Evolutionary conservation across 2,113 vertebrate species (phyloP), one percentile per base, ranked within the genome.

Genomic region (Rhinogobius similis): DNA sequence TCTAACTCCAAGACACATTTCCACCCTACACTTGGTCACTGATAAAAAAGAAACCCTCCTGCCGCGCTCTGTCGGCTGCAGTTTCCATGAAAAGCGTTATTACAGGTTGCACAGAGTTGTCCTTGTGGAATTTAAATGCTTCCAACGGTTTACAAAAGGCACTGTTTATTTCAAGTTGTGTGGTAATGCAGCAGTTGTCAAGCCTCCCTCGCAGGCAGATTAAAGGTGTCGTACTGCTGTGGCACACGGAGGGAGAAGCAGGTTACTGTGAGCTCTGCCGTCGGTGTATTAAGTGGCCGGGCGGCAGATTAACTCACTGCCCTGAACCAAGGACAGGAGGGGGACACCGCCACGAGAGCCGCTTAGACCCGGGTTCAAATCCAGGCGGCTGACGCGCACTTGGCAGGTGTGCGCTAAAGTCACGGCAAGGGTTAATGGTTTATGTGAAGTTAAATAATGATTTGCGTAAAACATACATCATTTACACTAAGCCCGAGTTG

Each of bases 261-360:
- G 55, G 71, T 82, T 72, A 84, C 48, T 41, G 74, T 77, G 76
- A 20, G 53, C 69, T 68, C 74, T 67, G 32, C 38, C 67, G 62
- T 50, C 66, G 75, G 68, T n/a, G 59, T 70, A 68, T 70, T 79
- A 78, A 82, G 76, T 56, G 65, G 76, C 73, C 65, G 58, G 46
- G 69, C 23, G 38, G 81, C 76, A 83, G 77, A 87, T 86, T 81
- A 81, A 76, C 69, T 68, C 36, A 2, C 65, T 20, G 72, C 59
- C 36, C 58, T 62, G 68, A 77, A 48, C 53, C 58, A 61, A 72
- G 66, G 74, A 62, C 70, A 62, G 38, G 65, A 62, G n/a, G 32
- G 39, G 39, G 44, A 62, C 66, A 66, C 36, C 53, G 50, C 58
- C 1, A 43, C 69, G 21, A 64, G 67, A 70, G 71, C 75, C 44